Base-by-base conservation (phyloP, 2,797 vertebrate species). In the Notolepis coatsorum region DNA sequence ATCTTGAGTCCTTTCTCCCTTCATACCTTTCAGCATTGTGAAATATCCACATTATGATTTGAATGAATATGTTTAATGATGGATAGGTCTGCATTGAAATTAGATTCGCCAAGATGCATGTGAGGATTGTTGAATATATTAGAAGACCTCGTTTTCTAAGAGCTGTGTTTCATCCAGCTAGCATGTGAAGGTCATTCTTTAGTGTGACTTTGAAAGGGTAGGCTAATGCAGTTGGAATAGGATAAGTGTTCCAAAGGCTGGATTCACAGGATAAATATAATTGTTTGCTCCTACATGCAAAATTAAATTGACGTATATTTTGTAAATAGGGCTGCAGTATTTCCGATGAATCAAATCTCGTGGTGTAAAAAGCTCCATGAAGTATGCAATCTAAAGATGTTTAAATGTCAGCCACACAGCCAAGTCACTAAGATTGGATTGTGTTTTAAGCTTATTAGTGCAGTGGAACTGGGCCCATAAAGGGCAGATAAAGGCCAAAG, bases 31-130 rank as follows among this genome's bases (percentile, higher is more conserved):
- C 82, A 50, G 81, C 2, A 73, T 79, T 80, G 15, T 73, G 78
- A 84, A 50, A 53, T 5, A 59, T 55, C 46, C 21, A 1, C 65
- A 75, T 84, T 81, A 79, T 78, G 74, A 84, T 86, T 5, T 74
- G 76, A 85, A 85, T 83, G 87, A 80, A 74, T 82, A 68, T 66
- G 84, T 84, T 73, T 71, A 68, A 69, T 87, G 87, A 89, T 76
- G 82, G 82, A 88, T 76, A 81, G 84, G 67, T 84, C 65, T 84
- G 45, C 67, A 79, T 73, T 77, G 64, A 61, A 39, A 49, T 56
- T 59, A 91, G 73, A 64, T 45, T 76, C 81, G 74, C 28, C 20
- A 35, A 67, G 74, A 65, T 15, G 0, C 63, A 17, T 46, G 41
- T 65, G 57, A 64, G 51, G 51, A 65, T 73, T 53, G 56, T 57